Evolutionary conservation across 2,113 vertebrate species (phyloP), one percentile per base, ranked within the genome.

Genomic region (Chaetura pelagica): DNA sequence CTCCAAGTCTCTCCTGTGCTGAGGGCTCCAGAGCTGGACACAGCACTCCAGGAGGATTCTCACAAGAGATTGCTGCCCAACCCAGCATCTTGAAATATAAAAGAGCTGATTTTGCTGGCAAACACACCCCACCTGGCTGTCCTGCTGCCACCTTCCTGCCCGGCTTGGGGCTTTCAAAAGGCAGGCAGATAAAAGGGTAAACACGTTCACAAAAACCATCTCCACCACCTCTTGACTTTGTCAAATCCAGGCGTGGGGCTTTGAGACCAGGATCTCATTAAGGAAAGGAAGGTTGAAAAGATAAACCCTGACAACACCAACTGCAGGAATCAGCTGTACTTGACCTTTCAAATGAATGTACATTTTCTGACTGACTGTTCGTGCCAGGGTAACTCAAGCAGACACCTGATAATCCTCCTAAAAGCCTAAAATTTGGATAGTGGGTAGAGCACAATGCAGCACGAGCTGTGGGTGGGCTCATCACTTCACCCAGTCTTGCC

Each of bases 301-400:
- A 94, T 67, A 69, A 48, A 94, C 93, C 87, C 93, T 52, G 6
- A 77, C 93, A 90, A 90, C 63, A 90, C 77, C 94, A 84, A 96
- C 72, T 7, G 46, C 63, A 92, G 67, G 62, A 94, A 94, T 90
- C 85, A 49, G 89, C 90, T 89, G 85, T 69, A 96, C 88, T 95
- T 97, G 97, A 97, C 97, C 96, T 98, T 98, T 97, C 90, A 95
- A 94, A 95, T 83, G 94, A 97, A 93, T 73, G 90, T 85, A 95
- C 73, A 27, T 94, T 91, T 92, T 95, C 84, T 93, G 94, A 90
- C 92, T 89, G 96, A 78, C 81, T 92, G 46, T 86, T 96, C 90
- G 4, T 84, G 94, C 92, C 77, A 46, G 91, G 74, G 88, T 97
- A 97, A 97, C 96, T 98, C 96, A 90, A 96, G 96, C 90, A 97